Evolutionary conservation across 2,797 vertebrate genomes (phyloP).

Genomic region (Pelochelys cantorii): DNA sequence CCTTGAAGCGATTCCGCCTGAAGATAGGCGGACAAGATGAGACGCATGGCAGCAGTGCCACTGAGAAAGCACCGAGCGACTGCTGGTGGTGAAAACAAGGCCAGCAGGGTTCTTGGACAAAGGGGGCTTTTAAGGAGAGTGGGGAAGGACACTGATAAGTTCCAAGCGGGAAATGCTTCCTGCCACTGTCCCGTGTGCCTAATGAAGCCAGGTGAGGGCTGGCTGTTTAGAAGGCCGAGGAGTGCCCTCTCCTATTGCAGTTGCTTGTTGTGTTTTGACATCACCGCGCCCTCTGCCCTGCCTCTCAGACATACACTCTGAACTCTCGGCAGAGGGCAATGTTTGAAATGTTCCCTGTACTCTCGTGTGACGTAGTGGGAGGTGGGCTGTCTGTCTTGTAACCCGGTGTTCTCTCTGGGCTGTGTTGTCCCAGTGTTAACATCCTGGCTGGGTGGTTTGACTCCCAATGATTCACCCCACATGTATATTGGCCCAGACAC

Average conservation of each 20-base stretch:
- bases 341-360: neutral
- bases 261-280: neutral
- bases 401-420: too few relatives aligned
- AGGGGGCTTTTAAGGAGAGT: rapidly evolving
- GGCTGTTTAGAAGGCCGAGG: neutral
- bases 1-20: neutral
- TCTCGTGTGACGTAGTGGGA: too few relatives aligned
- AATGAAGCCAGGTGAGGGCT: neutral
- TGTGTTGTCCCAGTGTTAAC: too few relatives aligned
- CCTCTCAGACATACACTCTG: too few relatives aligned
- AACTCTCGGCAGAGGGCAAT: neutral
- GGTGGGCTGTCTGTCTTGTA: too few relatives aligned
- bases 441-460: too few relatives aligned
- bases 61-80: neutral
- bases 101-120: neutral
- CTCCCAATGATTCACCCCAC: too few relatives aligned
- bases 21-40: neutral
- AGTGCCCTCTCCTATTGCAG: neutral
- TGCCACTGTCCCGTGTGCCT: rapidly evolving
- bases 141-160: rapidly evolving
- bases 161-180: neutral
- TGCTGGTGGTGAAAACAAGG: rapidly evolving
- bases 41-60: rapidly evolving
- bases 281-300: neutral
- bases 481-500: too few relatives aligned